Evolutionary conservation across 2,797 vertebrate species (phyloP), one percentile per base, ranked within the genome.

Genomic region (Falco concolor): DNA sequence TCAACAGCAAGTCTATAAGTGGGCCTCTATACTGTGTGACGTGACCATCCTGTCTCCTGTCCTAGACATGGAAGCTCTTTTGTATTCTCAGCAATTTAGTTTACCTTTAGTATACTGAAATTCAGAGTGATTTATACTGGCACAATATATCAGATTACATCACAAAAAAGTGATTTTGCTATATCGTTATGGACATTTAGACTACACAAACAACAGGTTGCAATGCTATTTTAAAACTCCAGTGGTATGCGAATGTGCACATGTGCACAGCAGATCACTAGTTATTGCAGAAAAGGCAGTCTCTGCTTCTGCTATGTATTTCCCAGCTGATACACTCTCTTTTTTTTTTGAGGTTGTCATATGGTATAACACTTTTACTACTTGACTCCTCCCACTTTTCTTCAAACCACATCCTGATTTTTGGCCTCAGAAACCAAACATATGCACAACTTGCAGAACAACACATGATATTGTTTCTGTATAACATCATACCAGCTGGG

Each of bases 391-490:
- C 89, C 93, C 47, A 93, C 89, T 93, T 93, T 96, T 94, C 89
- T 96, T 96, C 81, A 90, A 94, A 96, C 96, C 93, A 91, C 88
- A 96, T 96, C 92, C 85, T 96, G 91, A 69, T 95, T 96, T 96
- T 96, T 97, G 95, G 94, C 93, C 84, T 95, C 89, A 96, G 91
- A 95, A 96, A 88, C 84, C 67, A 83, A 96, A 94, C 96, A 96
- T 87, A 84, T 95, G 93, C 90, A 95, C 86, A 89, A 36, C 96
- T 95, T 95, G 93, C 91, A 89, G 93, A 94, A 91, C 91, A 96
- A 89, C 96, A 96, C 90, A 94, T 79, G 91, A 92, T 95, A 94
- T 73, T 95, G 95, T 96, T 97, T 96, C 97, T 97, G 96, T 70
- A 90, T 93, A 97, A 83, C 92, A 96, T 97, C 96, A 93, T 75